Base-by-base conservation (phyloP, 2,797 vertebrate genomes). In the Dendrocincla fuliginosa region DNA sequence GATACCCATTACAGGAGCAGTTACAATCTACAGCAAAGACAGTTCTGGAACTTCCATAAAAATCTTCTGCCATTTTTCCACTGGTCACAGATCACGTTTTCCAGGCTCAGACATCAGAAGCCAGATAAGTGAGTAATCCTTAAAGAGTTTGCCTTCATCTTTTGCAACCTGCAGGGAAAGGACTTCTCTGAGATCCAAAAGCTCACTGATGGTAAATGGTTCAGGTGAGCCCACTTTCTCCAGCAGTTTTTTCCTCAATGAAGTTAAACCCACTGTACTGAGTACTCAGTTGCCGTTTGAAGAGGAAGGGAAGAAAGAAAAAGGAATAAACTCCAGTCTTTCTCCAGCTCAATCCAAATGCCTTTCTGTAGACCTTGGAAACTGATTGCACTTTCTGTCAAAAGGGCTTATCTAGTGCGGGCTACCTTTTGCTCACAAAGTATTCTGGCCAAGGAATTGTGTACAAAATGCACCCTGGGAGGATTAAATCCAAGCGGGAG, bases 131-230 rank as follows among this genome's bases (percentile, higher is more conserved):
- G 88, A 95, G 81, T 85, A 87, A 96, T 94, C 91, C 94, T 92
- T 96, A 92, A 95, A 96, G 86, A 93, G 93, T 85, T 71, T 85
- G 67, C 93, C 92, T 96, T 96, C 85, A 95, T 95, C 96, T 95
- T 92, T 96, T 71, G 78, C 93, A 92, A 68, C 96, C 96, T 84
- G 94, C 96, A 80, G 95, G 88, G 96, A 94, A 89, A 95, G 93
- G 84, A 89, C 74, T 95, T 96, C 92, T 86, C 80, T 84, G 94
- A 95, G 94, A 96, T 96, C 90, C 91, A 3, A 95, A 87, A 92
- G 87, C 94, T 95, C 94, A 94, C 83, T 97, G 94, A 90, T 75
- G 71, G 95, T 60, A 87, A 95, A 95, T 1, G 85, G 81, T 87
- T 94, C 81, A 92, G 96, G 90, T 91, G 84, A 96, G 81, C 93